Conservation (phyloP, 2,113 vertebrate species). For the Sebastes fasciatus region DNA sequence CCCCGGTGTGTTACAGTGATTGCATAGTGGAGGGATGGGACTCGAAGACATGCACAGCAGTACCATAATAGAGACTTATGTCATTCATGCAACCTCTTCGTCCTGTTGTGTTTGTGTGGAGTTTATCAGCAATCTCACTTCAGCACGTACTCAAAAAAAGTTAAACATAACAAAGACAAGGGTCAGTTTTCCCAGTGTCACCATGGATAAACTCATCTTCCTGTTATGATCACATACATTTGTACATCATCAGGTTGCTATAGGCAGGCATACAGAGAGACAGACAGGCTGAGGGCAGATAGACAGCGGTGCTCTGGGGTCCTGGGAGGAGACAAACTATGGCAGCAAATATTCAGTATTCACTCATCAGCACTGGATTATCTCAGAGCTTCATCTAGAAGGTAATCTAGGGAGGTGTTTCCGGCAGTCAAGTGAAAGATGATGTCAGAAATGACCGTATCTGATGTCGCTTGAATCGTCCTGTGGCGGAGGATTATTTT, state of each 20-base stretch:
- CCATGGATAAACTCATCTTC: constrained; percentile 30
- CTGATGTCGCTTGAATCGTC: background rate
- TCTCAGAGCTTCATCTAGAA: background rate
- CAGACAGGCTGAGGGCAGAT: constrained; percentile 43
- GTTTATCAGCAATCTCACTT: constrained; percentile 35
- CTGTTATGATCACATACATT: constrained; percentile 64
- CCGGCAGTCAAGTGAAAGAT: background rate
- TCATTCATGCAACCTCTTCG: constrained; percentile 77
- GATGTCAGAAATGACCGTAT: background rate
- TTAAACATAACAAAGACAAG: constrained; percentile 37
- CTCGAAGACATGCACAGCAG: constrained; percentile 78
- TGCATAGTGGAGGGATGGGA: constrained; percentile 70
- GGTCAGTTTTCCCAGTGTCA: constrained; percentile 44
- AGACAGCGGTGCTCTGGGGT: constrained; percentile 69
- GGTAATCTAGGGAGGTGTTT: background rate
- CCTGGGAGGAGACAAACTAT: constrained; percentile 19
- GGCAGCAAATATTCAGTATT: constrained; percentile 15
- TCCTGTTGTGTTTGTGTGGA: constrained; percentile 47
- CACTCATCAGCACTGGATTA: background rate
- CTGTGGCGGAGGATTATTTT: background rate
- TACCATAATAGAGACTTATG: constrained; percentile 63
- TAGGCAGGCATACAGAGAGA: constrained; percentile 42
- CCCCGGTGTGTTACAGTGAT: constrained; percentile 71
- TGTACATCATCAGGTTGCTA: constrained; percentile 71
- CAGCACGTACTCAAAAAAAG: constrained; percentile 28